Percentiles rank a stretch among this genome's conserved stretches.
These are phyloP conservation scores for Helicoverpa zea DNA, from an alignment of 1,140 invertebrate species.

Conservation along the genomic window DNA sequence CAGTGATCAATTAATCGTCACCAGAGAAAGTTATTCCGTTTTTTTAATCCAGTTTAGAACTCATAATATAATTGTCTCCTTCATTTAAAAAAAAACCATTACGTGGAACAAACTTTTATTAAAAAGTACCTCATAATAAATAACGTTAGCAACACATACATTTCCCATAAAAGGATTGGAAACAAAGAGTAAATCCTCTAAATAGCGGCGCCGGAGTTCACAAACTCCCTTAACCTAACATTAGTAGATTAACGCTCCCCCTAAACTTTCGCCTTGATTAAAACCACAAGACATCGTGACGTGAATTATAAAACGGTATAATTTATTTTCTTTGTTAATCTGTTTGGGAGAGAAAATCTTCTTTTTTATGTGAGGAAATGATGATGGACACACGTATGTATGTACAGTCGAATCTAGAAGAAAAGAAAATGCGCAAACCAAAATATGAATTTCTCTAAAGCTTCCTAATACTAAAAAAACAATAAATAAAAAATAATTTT, in stretches of 20 bases:
- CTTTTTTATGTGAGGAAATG: neutral
- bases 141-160: neutral
- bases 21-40: no score
- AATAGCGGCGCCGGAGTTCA: slow-evolving; percentile 2
- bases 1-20: no score
- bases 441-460: neutral
- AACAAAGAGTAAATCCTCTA: slow-evolving; percentile 30
- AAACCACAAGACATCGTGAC: slow-evolving; percentile 62
- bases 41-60: no score
- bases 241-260: slow-evolving; percentile 65
- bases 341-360: neutral
- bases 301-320: slow-evolving; percentile 57
- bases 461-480: neutral
- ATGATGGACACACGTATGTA: neutral
- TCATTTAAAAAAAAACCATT: no score
- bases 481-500: no score
- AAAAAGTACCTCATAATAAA: no score
- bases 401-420: neutral
- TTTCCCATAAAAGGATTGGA: neutral
- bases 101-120: no score
- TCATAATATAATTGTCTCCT: no score
- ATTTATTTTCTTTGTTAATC: slow-evolving; percentile 52
- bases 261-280: slow-evolving; percentile 64
- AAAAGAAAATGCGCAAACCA: neutral
- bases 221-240: slow-evolving; percentile 63